phyloP scores from a whole-genome alignment of 2,113 vertebrate genomes.

The Pimephales promelas region DNA sequence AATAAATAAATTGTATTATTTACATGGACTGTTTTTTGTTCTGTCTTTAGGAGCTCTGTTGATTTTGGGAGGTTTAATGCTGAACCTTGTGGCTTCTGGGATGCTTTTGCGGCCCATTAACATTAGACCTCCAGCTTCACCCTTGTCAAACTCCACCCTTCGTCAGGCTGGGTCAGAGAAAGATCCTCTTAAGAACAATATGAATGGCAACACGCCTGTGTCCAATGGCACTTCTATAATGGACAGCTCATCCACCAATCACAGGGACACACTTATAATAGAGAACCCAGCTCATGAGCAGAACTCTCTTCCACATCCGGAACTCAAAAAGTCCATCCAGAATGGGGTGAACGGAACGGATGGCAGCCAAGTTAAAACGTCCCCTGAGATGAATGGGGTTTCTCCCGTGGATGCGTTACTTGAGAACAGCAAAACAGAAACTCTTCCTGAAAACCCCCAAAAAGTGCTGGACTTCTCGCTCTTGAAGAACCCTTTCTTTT shows the following conservation, averaged over 20 bases:
- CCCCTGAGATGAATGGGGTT: conserved; percentile 64
- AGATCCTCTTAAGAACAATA: conserved; percentile 65
- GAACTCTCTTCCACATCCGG: conserved; percentile 58
- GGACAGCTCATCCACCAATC: conserved; percentile 57
- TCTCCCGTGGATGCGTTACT: conserved; percentile 57
- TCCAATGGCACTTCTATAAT: conserved; percentile 72
- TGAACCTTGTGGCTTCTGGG: conserved; percentile 89
- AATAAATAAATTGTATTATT: too few relatives aligned
- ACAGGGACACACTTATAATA: conserved; percentile 56
- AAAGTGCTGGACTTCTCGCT: conserved; percentile 82
- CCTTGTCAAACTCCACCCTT: conserved; percentile 59
- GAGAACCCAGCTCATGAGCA: conserved; percentile 46
- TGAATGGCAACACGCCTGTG: conserved; percentile 66
- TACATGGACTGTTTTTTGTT: background rate
- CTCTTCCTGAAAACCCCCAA: conserved; percentile 44
- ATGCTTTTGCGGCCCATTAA: conserved; percentile 84
- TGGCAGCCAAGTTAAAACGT: conserved; percentile 49
- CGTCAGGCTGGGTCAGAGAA: conserved; percentile 71
- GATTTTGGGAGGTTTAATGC: conserved; percentile 85
- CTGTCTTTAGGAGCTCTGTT: conserved; percentile 82
- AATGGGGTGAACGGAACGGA: conserved; percentile 55
- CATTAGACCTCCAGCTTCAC: conserved; percentile 50
- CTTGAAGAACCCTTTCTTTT: conserved; percentile 87
- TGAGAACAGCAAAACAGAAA: conserved; percentile 54
- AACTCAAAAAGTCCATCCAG: conserved; percentile 55